Percentiles rank a stretch among this genome's conserved stretches.
Evolutionary conservation across 2,797 vertebrate species (phyloP).

Genomic region (Limnodromus scolopaceus): DNA sequence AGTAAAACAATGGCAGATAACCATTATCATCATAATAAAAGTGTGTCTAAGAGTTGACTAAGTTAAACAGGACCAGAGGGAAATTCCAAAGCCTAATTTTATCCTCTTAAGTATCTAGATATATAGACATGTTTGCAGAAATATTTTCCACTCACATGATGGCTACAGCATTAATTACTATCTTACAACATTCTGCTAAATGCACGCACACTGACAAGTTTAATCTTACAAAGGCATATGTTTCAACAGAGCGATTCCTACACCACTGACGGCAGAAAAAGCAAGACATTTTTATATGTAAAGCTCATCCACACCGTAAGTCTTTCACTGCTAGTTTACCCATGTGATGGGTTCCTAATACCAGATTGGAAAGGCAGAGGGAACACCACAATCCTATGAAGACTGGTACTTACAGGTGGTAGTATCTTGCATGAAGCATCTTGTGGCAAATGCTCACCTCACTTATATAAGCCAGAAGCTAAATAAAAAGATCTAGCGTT

Average conservation of each 20-base stretch:
- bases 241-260: neutral
- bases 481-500: neutral
- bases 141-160: conserved; percentile 48
- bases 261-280: neutral
- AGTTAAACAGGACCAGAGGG: conserved; percentile 14
- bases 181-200: conserved; percentile 19
- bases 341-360: neutral
- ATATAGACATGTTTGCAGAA: conserved; percentile 34
- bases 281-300: neutral
- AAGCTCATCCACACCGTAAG: neutral
- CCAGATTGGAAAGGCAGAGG: neutral
- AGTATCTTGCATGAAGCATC: neutral
- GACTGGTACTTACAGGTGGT: neutral
- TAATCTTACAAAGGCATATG: neutral
- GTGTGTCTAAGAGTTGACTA: neutral
- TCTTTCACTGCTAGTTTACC: neutral
- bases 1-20: conserved; percentile 2
- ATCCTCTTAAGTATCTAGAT: conserved; percentile 44
- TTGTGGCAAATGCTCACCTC: neutral
- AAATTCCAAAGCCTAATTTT: conserved; percentile 64
- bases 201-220: neutral
- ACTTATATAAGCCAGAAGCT: neutral
- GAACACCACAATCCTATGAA: neutral
- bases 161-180: conserved; percentile 19
- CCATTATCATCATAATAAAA: conserved; percentile 1